phyloP scores from a whole-genome alignment of 2,888 invertebrate genomes.

The Chymomyza fuscimana region DNA sequence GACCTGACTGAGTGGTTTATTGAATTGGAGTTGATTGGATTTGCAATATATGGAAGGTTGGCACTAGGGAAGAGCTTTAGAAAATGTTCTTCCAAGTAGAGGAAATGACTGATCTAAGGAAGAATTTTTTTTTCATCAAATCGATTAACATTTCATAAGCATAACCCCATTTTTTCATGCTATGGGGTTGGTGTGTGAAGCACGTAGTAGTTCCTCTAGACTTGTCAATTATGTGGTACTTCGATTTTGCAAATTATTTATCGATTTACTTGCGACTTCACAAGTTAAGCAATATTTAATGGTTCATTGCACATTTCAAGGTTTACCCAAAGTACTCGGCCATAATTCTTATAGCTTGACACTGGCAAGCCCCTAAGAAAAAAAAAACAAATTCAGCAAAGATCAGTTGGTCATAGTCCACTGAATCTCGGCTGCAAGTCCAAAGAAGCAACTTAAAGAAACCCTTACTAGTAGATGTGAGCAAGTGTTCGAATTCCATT shows the following conservation, averaged over 20 bases:
- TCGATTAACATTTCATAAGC: too few species aligned
- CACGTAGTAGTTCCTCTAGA: too few species aligned
- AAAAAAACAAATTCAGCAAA: neutral
- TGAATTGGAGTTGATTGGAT: too few species aligned
- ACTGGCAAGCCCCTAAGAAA: neutral
- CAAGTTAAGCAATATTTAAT: too few species aligned
- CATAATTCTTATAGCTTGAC: neutral
- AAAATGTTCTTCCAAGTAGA: too few species aligned
- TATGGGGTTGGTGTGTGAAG: too few species aligned
- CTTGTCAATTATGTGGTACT: neutral
- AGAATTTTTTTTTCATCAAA: too few species aligned
- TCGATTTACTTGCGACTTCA: neutral
- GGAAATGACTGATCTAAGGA: too few species aligned
- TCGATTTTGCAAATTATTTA: neutral
- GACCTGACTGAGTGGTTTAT: too few species aligned
- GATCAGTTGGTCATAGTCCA: neutral
- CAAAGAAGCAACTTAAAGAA: neutral
- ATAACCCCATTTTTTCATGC: too few species aligned
- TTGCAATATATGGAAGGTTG: too few species aligned
- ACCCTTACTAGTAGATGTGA: slow-evolving; percentile 28
- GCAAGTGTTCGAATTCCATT: slow-evolving; percentile 71
- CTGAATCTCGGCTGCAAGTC: neutral
- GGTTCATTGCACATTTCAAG: neutral
- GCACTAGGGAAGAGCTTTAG: too few species aligned
- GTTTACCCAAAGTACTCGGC: neutral